A percentile compares a stretch with the other conserved stretches of the same genome.
These are phyloP conservation scores for Eupsittula cactorum DNA, from an alignment of 2,113 vertebrate genomes.

Conservation along the genomic window DNA sequence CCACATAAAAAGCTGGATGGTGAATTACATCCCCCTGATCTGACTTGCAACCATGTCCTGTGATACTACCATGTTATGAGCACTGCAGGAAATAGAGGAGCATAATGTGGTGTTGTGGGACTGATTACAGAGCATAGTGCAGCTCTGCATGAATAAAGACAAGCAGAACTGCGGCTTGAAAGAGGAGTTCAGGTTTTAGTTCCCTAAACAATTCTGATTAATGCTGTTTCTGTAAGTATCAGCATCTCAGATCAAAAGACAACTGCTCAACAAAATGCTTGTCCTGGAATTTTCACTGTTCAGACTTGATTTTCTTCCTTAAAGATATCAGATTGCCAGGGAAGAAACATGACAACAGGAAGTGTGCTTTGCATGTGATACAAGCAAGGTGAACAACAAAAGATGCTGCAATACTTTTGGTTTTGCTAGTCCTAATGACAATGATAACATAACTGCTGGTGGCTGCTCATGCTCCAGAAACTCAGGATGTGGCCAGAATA, in stretches of 20 bases:
- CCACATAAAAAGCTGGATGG: neutral
- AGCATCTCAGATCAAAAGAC: conserved; percentile 10
- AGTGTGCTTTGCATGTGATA: neutral
- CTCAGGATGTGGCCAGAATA: neutral
- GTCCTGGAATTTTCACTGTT: neutral
- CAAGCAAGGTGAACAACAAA: conserved; percentile 2
- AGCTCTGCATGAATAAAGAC: neutral
- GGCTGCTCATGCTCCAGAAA: neutral
- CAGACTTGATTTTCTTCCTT: conserved; percentile 15
- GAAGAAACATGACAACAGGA: conserved; percentile 19
- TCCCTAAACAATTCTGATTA: conserved; percentile 7
- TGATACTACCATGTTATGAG: neutral
- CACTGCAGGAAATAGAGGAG: neutral
- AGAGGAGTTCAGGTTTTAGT: neutral
- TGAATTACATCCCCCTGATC: neutral
- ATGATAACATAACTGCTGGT: neutral
- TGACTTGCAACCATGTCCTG: neutral
- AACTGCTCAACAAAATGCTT: neutral
- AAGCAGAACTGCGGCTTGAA: neutral
- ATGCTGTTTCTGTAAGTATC: neutral
- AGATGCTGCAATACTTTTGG: neutral
- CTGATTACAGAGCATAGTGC: neutral
- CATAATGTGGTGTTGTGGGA: fast-evolving
- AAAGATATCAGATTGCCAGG: neutral
- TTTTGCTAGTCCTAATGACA: neutral